Evolutionary conservation across 2,888 invertebrate species (phyloP).

Genomic region (Acanthosepion lycidas): DNA sequence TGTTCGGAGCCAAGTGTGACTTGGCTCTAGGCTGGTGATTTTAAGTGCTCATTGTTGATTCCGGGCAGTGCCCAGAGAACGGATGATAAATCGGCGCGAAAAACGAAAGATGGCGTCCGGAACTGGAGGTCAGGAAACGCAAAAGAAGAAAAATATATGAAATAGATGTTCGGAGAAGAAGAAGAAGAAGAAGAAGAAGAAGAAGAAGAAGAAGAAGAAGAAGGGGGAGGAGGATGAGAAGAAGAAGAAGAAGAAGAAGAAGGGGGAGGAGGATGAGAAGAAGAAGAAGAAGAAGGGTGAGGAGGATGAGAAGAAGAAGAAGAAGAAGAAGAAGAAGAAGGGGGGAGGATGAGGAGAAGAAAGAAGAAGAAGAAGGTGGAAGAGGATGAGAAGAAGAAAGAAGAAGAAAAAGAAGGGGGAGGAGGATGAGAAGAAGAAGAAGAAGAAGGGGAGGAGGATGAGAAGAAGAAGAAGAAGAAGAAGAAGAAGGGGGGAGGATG

Average conservation of each 20-base stretch:
- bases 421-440: too few species aligned
- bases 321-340: background rate
- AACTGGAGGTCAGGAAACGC: background rate
- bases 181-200: background rate
- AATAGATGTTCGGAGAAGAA: background rate
- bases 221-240: too few species aligned
- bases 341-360: too few species aligned
- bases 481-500: too few species aligned
- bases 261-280: too few species aligned
- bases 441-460: too few species aligned
- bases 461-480: background rate
- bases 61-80: background rate
- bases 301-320: too few species aligned
- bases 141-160: background rate
- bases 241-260: background rate
- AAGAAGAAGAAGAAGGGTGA: background rate
- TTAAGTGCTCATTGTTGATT: slow-evolving; percentile 20
- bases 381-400: background rate
- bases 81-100: background rate
- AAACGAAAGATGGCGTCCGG: background rate
- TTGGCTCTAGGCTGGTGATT: background rate
- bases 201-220: too few species aligned
- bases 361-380: too few species aligned
- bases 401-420: too few species aligned
- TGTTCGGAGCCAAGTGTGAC: background rate